These are phyloP conservation scores for Aphelocoma coerulescens DNA, from an alignment of 2,113 vertebrate genomes.

Conservation along the genomic window DNA sequence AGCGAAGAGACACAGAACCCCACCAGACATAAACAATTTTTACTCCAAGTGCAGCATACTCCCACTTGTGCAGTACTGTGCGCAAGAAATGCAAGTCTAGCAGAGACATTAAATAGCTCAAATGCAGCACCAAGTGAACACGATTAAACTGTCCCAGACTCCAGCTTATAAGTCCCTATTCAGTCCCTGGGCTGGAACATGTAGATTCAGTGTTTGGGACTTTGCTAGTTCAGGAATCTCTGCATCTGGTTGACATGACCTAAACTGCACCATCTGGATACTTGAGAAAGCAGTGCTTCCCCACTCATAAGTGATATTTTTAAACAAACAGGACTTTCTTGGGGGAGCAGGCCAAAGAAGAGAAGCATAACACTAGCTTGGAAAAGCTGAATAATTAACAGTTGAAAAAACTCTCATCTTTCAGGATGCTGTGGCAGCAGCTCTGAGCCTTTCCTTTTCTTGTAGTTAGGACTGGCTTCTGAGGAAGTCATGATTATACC, in stretches of 20 bases:
- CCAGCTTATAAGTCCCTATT: neutral
- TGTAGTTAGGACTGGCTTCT: neutral
- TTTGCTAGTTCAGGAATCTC: neutral
- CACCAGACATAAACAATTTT: neutral
- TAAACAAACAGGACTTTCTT: slow-evolving; percentile 16
- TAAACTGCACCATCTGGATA: slow-evolving; percentile 33
- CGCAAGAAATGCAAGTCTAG: neutral
- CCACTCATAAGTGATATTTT: neutral
- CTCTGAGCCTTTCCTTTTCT: neutral
- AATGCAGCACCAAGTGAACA: neutral
- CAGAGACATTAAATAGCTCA: neutral
- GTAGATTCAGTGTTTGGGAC: neutral
- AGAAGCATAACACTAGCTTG: neutral
- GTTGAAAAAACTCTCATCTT: neutral
- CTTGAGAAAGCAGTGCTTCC: slow-evolving; percentile 13
- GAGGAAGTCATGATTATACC: slow-evolving; percentile 43
- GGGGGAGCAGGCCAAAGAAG: neutral
- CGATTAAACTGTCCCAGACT: neutral
- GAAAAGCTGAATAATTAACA: slow-evolving; percentile 43
- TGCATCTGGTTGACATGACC: slow-evolving; percentile 28
- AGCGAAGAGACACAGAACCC: neutral
- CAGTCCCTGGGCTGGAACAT: neutral
- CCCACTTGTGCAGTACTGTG: neutral
- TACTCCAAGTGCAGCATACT: neutral
- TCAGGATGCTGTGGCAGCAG: neutral